These are phyloP conservation scores for Verasper variegatus DNA, from an alignment of 2,113 vertebrate genomes.

Conservation along the genomic window DNA sequence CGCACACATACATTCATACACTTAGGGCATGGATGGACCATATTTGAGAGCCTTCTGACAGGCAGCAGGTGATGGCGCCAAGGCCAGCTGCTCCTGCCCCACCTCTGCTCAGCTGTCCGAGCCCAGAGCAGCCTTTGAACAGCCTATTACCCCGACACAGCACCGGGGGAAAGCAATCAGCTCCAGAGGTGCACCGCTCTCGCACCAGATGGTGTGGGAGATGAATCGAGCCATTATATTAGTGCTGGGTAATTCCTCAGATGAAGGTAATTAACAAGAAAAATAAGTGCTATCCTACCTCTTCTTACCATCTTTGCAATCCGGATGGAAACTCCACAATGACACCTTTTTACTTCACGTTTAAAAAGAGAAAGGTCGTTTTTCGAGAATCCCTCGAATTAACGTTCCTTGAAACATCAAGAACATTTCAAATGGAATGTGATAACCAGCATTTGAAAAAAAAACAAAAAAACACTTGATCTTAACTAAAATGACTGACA, in stretches of 20 bases:
- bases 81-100: conserved; percentile 80
- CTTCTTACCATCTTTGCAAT: conserved; percentile 61
- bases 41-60: conserved; percentile 68
- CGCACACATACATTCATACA: conserved; percentile 31
- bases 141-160: conserved; percentile 83
- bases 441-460: no score
- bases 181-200: conserved; percentile 78
- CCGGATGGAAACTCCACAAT: conserved; percentile 45
- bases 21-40: conserved; percentile 57
- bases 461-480: conserved; percentile 29
- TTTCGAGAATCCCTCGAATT: neutral
- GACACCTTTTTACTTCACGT: conserved; percentile 29
- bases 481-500: conserved; percentile 33
- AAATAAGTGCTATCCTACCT: conserved; percentile 77
- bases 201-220: conserved; percentile 84
- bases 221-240: conserved; percentile 85
- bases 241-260: conserved; percentile 84
- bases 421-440: neutral
- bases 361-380: neutral
- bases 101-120: conserved; percentile 84
- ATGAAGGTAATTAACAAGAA: conserved; percentile 84
- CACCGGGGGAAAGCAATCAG: conserved; percentile 82
- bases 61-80: conserved; percentile 79
- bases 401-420: conserved; percentile 8
- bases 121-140: conserved; percentile 81